Evolutionary conservation across 2,797 vertebrate genomes (phyloP).

Genomic region (Naso thynnoides): DNA sequence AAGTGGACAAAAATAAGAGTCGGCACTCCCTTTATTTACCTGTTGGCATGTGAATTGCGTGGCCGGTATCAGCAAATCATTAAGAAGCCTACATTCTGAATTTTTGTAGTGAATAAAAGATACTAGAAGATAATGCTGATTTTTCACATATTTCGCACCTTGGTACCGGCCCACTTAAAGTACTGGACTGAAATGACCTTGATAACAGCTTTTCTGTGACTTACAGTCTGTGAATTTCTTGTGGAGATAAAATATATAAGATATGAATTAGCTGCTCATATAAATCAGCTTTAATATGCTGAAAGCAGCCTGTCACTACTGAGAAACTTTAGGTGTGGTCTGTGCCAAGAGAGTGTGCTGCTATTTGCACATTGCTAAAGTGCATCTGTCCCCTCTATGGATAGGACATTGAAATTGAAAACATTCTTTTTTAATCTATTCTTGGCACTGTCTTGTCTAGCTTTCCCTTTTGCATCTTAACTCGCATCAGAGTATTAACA

Average conservation of each 20-base stretch:
- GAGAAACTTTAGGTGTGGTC: not conserved
- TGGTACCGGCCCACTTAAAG: no score
- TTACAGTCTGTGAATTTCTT: not conserved
- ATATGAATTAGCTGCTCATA: not conserved
- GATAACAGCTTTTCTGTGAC: not conserved
- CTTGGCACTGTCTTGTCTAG: conserved; percentile 4
- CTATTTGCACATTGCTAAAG: not conserved
- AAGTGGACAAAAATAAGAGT: no score
- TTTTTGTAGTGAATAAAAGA: no score
- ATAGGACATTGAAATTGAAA: conserved; percentile 8
- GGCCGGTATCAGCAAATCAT: no score
- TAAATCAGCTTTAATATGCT: not conserved
- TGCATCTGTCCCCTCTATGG: not conserved
- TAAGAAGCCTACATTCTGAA: no score
- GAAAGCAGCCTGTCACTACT: not conserved
- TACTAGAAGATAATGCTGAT: no score
- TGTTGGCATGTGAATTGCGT: no score
- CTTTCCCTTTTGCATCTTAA: conserved; percentile 25
- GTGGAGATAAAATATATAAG: not conserved
- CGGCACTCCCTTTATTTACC: no score
- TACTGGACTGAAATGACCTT: not conserved
- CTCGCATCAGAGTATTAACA: conserved; percentile 20
- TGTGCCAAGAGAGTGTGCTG: not conserved
- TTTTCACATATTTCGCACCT: no score
- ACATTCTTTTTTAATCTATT: not conserved